Evolutionary conservation across 2,888 invertebrate genomes (phyloP).

Genomic region (Lasioglossum pauxillum): DNA sequence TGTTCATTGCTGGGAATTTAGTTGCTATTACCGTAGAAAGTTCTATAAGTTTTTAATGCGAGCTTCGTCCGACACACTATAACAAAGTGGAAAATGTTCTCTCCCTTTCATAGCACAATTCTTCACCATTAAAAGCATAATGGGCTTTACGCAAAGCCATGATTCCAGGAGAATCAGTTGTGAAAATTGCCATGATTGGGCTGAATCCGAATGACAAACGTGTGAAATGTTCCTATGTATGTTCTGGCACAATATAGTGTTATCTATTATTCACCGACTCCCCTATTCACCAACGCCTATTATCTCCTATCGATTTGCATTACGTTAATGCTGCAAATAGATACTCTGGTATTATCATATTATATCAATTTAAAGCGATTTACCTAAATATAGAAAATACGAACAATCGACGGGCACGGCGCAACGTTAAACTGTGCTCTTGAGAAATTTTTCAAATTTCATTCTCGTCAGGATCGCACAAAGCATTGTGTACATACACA

Average conservation of each 20-base stretch:
- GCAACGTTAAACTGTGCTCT: neutral
- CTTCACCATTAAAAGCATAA: neutral
- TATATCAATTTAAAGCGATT: neutral
- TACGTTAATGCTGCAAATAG: neutral
- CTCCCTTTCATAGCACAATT: neutral
- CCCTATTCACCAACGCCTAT: neutral
- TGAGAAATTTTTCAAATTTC: neutral
- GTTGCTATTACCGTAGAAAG: neutral
- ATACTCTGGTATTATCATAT: neutral
- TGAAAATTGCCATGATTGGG: neutral
- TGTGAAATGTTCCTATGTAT: neutral
- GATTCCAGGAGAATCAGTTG: neutral
- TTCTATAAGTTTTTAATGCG: neutral
- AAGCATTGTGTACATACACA: neutral
- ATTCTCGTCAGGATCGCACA: neutral
- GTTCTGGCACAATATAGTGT: neutral
- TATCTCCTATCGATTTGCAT: slow-evolving; percentile 3
- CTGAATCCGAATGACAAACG: neutral
- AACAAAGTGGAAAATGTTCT: neutral
- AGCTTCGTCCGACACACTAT: neutral
- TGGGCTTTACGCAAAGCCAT: neutral
- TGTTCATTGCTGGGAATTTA: neutral
- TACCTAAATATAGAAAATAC: neutral
- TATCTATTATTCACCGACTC: neutral
- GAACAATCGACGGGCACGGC: neutral